Evolutionary conservation across 2,888 invertebrate genomes (phyloP), one percentile per base, ranked within the genome.

Genomic region (Parasteatoda lunata): DNA sequence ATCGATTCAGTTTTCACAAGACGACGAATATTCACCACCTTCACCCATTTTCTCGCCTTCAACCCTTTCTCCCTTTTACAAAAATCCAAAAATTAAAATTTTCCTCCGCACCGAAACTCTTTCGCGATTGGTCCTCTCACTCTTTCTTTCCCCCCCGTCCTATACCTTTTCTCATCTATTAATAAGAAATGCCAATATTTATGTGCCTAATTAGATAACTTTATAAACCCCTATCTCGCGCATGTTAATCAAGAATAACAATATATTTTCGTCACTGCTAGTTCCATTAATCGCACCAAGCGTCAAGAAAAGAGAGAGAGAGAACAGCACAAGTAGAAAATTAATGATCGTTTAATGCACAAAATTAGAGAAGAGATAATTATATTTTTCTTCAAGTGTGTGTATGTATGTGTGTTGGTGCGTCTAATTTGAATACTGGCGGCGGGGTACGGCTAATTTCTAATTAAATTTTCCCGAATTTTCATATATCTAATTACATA

Each of bases 101-200:
- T 70, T 70, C 77, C 59, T 68, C 52, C 49, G 76, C 59, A 52
- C 51, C 13, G 54, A 52, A 49, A 11, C 77, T 51, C 70, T 49
- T 68, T 72, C 48, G 71, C 77, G 83, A 84, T 84, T 84, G 84
- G 84, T 47, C 72, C 77, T 77, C 54, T 64, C 73, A 15, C n/a
- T 66, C 13, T 48, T 66, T 66, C 51, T 49, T 13, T 11, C 8
- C 69, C 15, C 5, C n/a, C 59, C 52, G 11, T 45, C 70, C 70
- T 66, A 52, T 70, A 82, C 82, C 76, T 77, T 82, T 79, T 59
- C 77, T 81, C 88, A 83, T 88, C 88, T 88, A 88, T 88, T 88
- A 88, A 88, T 88, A 88, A 88, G 88, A 88, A 88, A 88, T 88
- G 88, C 88, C 88, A 88, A 88, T 88, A 88, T 88, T 88, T 88